phyloP scores from a whole-genome alignment of 1,140 invertebrate species.

The Phymastichus coffea region DNA sequence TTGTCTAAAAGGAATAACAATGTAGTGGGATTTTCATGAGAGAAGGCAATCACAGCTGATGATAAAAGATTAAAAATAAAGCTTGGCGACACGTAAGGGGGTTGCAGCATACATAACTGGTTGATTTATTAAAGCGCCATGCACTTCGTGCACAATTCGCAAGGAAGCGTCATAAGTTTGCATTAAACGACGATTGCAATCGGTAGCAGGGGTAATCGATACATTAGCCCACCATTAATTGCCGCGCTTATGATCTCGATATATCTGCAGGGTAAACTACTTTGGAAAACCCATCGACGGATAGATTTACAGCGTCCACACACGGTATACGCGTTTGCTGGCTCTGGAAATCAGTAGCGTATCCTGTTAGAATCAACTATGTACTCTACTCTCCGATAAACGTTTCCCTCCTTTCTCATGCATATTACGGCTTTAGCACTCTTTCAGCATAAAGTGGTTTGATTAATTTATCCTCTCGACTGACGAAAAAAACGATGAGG shows the following conservation, averaged over 20 bases:
- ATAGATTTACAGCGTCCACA: conserved; percentile 34
- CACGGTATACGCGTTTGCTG: too few species aligned
- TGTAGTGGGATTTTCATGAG: background rate
- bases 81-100: too few species aligned
- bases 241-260: conserved; percentile 41
- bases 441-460: background rate
- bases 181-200: conserved; percentile 40
- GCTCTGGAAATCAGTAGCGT: conserved; percentile 35
- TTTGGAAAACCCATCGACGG: conserved; percentile 35
- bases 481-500: too few species aligned
- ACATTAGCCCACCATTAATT: conserved; percentile 45
- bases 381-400: conserved; percentile 31
- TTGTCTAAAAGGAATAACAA: too few species aligned
- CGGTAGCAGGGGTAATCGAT: conserved; percentile 44
- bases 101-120: too few species aligned
- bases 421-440: conserved; percentile 4
- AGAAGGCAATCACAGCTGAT: background rate
- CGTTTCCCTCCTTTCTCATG: too few species aligned
- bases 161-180: conserved; percentile 39
- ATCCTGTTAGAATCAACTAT: conserved; percentile 36
- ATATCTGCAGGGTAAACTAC: conserved; percentile 29
- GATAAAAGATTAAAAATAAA: too few species aligned
- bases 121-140: too few species aligned
- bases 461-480: too few species aligned
- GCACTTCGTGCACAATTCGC: too few species aligned